Conservation (phyloP, 2,888 invertebrate genomes). For the Suillia variegata region DNA sequence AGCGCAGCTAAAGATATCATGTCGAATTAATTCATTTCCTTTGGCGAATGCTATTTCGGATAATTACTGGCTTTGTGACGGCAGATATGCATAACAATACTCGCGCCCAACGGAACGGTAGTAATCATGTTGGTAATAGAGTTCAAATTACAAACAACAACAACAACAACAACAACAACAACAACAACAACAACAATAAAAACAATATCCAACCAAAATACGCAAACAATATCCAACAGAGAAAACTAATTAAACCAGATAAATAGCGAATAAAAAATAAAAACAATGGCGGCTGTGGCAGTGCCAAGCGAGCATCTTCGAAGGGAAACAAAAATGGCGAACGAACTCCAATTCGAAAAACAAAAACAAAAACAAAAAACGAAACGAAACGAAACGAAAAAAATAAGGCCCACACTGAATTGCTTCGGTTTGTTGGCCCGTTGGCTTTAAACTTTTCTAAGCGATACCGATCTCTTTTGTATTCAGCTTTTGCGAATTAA, state of each 20-base stretch:
- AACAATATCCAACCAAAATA: no score
- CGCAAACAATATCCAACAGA: slow-evolving; percentile 34
- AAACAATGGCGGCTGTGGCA: slow-evolving; percentile 42
- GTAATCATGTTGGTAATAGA: slow-evolving; percentile 8
- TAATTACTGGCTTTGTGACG: not conserved
- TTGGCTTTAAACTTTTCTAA: slow-evolving; percentile 40
- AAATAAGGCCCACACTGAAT: not conserved
- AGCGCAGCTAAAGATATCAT: slow-evolving; percentile 14
- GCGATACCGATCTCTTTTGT: slow-evolving; percentile 42
- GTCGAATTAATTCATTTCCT: slow-evolving; percentile 27
- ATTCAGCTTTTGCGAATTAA: slow-evolving; percentile 5
- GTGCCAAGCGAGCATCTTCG: not conserved
- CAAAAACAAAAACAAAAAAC: not conserved
- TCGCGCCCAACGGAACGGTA: not conserved
- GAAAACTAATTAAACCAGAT: slow-evolving; percentile 54
- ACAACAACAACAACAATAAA: not conserved
- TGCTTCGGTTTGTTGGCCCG: not conserved
- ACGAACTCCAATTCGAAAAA: not conserved
- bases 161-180: not conserved
- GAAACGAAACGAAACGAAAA: not conserved
- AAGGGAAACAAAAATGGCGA: not conserved
- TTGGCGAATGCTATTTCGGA: slow-evolving; percentile 12
- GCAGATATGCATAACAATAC: slow-evolving; percentile 12
- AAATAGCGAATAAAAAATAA: slow-evolving; percentile 51
- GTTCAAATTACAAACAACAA: slow-evolving; percentile 1